These are phyloP conservation scores for Podiceps cristatus DNA, from an alignment of 2,113 vertebrate genomes.

Conservation along the genomic window DNA sequence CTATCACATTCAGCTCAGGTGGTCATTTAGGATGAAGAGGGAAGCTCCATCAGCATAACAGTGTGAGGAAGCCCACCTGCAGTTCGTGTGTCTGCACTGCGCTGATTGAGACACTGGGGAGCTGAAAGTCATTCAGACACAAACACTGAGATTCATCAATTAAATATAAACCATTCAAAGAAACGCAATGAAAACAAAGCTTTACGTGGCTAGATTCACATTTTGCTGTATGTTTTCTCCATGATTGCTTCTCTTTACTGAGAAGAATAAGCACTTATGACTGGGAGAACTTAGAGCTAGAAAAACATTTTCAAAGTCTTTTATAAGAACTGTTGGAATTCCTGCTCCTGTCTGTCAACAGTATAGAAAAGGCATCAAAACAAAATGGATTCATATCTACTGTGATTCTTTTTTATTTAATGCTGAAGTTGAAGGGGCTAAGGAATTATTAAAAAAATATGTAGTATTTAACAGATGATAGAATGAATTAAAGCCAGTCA, in stretches of 20 bases:
- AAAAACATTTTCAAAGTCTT: neutral
- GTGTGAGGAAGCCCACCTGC: conserved; percentile 32
- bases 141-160: conserved; percentile 19
- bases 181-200: conserved; percentile 3
- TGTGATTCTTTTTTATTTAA: neutral
- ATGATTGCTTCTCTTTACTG: neutral
- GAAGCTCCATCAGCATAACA: conserved; percentile 5
- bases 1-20: conserved; percentile 37
- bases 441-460: neutral
- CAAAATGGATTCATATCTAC: accelerated
- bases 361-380: neutral
- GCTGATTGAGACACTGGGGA: conserved; percentile 32
- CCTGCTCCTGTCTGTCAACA: neutral
- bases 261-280: neutral
- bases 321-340: neutral
- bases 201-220: neutral
- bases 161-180: conserved; percentile 33
- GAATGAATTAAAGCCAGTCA: neutral
- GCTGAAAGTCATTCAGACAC: conserved; percentile 17
- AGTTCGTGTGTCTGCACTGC: conserved; percentile 12
- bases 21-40: conserved; percentile 67
- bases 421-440: neutral
- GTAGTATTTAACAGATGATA: neutral
- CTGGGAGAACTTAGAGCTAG: neutral
- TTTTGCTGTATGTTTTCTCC: neutral